These are phyloP conservation scores for Pseudopleuronectes americanus DNA, from an alignment of 2,797 vertebrate species.

Conservation along the genomic window DNA sequence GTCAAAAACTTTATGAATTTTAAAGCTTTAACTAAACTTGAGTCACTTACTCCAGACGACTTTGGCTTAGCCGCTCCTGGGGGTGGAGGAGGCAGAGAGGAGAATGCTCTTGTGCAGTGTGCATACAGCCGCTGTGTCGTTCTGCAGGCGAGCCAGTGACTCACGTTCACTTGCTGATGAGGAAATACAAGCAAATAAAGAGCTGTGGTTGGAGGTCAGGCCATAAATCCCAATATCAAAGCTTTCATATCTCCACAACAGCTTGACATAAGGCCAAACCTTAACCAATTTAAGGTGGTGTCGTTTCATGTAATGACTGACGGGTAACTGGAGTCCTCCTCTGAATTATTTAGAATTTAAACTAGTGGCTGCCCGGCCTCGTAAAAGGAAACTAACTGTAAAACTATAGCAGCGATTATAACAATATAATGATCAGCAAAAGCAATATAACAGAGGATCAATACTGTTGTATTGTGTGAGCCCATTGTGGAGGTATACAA, in stretches of 20 bases:
- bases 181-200: background rate
- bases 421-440: too few relatives aligned
- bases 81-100: conserved; percentile 69
- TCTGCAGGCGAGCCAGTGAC: conserved; percentile 42
- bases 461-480: too few relatives aligned
- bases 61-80: conserved; percentile 46
- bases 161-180: conserved; percentile 52
- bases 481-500: too few relatives aligned
- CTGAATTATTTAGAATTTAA: background rate
- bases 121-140: conserved; percentile 25
- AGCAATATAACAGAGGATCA: too few relatives aligned
- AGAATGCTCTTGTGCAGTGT: conserved; percentile 47
- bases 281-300: background rate
- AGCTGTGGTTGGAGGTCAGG: accelerated
- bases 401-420: too few relatives aligned
- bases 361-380: too few relatives aligned
- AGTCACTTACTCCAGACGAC: conserved; percentile 74
- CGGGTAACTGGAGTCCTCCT: background rate
- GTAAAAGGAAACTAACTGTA: too few relatives aligned
- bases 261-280: background rate
- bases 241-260: too few relatives aligned
- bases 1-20: too few relatives aligned
- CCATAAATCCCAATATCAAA: background rate
- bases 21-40: too few relatives aligned
- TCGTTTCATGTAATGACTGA: background rate